Base-by-base conservation (phyloP, 2,113 vertebrate species). In the Todiramphus chloris region DNA sequence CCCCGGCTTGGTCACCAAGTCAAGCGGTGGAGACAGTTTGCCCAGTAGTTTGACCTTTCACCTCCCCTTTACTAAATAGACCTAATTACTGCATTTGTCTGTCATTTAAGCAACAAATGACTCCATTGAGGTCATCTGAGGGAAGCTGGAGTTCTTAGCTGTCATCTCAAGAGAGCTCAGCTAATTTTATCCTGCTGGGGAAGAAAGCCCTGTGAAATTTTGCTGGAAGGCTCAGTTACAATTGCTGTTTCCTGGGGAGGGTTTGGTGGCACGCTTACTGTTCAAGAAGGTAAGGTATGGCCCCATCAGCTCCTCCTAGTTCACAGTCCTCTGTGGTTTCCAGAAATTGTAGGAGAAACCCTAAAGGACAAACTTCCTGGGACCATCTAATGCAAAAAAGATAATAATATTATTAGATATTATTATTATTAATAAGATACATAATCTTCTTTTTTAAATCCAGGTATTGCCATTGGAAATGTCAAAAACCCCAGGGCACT, bases 21-120 rank as follows among this genome's bases (percentile, higher is more conserved):
- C 97, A 96, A 98, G 97, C 95, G 41, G 89, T 94, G 97, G 98
- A 98, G 98, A 98, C 95, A 95, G 98, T 98, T 96, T 97, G 97
- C 97, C 95, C 96, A 97, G 96, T 96, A 90, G 98, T 95, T 95
- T 98, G 98, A 98, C 98, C 98, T 99, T 98, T 99, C 98, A 98
- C 98, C 98, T 98, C 97, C 97, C 97, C 98, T 97, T 97, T 97
- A 92, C 98, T 99, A 98, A 99, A 98, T 98, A 98, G 97, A 98
- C 98, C 98, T 99, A 99, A 99, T 99, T 99, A 98, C 98, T 98
- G 98, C 98, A 97, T 99, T 98, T 98, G 98, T 98, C 98, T 99
- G 98, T 99, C 99, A 98, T 98, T 98, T 97, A 97, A 98, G 98
- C 98, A 98, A 98, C 98, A 98, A 98, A 98, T 98, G 98, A 99